These are phyloP conservation scores for Plagodis dolabraria DNA, from an alignment of 2,888 invertebrate genomes.

Conservation along the genomic window DNA sequence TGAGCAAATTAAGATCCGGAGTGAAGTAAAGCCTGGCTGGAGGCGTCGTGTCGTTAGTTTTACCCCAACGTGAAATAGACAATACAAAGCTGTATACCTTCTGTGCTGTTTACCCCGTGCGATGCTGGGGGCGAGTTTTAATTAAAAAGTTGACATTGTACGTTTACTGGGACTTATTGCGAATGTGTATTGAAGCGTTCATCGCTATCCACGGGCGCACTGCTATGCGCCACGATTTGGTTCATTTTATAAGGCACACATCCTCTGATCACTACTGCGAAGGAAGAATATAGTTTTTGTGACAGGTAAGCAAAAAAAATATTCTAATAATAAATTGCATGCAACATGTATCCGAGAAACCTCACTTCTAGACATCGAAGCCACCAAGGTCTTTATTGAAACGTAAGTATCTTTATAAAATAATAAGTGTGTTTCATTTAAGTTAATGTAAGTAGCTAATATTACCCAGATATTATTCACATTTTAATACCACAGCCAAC, in stretches of 20 bases:
- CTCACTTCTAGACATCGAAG: slow-evolving; percentile 34
- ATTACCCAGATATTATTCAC: slow-evolving; percentile 20
- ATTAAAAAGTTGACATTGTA: slow-evolving; percentile 69
- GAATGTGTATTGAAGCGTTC: slow-evolving; percentile 85
- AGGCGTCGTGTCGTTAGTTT: slow-evolving; percentile 13
- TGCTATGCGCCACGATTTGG: slow-evolving; percentile 91
- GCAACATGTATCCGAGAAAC: slow-evolving; percentile 15
- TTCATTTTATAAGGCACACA: slow-evolving; percentile 90
- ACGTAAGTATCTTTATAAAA: slow-evolving; percentile 6
- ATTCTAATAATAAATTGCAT: slow-evolving; percentile 11
- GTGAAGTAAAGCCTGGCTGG: slow-evolving; percentile 67
- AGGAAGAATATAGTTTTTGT: slow-evolving; percentile 78
- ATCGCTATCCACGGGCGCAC: slow-evolving; percentile 86
- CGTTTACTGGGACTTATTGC: slow-evolving; percentile 77
- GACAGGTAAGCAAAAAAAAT: slow-evolving; percentile 56
- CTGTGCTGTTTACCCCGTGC: slow-evolving; percentile 70
- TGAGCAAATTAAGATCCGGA: slow-evolving; percentile 78
- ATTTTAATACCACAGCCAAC: slow-evolving; percentile 7
- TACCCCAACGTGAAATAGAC: slow-evolving; percentile 46
- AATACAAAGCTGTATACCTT: slow-evolving; percentile 66
- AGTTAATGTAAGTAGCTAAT: slow-evolving; percentile 6
- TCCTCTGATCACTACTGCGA: slow-evolving; percentile 92
- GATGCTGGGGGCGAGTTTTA: slow-evolving; percentile 77
- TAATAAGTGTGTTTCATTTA: background rate
- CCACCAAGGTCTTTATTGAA: slow-evolving; percentile 14